Conservation (phyloP, 1,140 invertebrate genomes). For the Anthonomus grandis region DNA sequence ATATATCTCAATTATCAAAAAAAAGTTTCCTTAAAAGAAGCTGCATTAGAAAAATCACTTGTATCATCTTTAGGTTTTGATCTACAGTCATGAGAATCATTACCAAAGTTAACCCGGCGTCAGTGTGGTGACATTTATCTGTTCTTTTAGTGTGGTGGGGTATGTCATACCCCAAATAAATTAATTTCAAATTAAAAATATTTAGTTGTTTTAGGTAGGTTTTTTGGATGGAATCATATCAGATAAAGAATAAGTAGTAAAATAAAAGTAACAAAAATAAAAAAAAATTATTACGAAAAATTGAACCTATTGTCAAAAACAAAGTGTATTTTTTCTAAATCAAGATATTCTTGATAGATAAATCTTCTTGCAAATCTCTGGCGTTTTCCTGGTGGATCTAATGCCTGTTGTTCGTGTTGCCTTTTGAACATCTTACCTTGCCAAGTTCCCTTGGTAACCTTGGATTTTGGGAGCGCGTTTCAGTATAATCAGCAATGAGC, state of each 20-base stretch:
- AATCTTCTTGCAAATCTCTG: background rate
- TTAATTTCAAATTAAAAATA: background rate
- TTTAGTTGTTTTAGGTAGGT: background rate
- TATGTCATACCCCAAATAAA: slow-evolving; percentile 4
- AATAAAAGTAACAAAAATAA: background rate
- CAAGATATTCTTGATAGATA: background rate
- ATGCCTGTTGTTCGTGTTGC: background rate
- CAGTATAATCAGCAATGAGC: background rate
- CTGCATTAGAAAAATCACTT: too few species aligned
- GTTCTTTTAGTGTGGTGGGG: background rate
- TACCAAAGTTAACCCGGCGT: slow-evolving; percentile 1
- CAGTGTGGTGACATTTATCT: slow-evolving; percentile 1
- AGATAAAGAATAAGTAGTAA: too few species aligned
- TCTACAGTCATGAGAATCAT: too few species aligned
- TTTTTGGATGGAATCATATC: background rate
- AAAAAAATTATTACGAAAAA: background rate
- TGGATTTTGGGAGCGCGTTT: background rate
- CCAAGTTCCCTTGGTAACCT: background rate
- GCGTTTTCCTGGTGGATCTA: background rate
- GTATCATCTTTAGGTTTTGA: too few species aligned
- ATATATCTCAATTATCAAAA: too few species aligned
- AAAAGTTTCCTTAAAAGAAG: too few species aligned
- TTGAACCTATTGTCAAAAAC: background rate
- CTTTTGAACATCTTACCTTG: background rate
- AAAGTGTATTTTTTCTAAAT: background rate